These are phyloP conservation scores for Nycticryphes semicollaris DNA, from an alignment of 2,113 vertebrate species.

Conservation along the genomic window DNA sequence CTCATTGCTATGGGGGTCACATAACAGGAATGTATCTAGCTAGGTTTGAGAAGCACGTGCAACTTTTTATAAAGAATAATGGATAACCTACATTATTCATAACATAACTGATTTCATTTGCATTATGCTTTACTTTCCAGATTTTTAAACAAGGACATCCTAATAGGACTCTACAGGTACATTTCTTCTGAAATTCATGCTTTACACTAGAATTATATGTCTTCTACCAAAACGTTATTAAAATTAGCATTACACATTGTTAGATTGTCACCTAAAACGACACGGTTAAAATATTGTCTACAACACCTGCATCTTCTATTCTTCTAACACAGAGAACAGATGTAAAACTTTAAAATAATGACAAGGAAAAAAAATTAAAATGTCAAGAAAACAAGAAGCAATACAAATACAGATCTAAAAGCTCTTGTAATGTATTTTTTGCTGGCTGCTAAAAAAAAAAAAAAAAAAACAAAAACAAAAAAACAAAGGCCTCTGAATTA, in stretches of 20 bases:
- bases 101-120: conserved; percentile 53
- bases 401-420: background rate
- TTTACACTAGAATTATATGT: background rate
- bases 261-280: background rate
- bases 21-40: background rate
- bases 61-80: conserved; percentile 56
- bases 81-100: conserved; percentile 57
- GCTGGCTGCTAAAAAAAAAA: background rate
- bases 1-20: conserved; percentile 17
- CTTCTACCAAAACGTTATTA: conserved; percentile 10
- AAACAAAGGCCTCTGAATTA: background rate
- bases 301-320: background rate
- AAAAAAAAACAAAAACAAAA: background rate
- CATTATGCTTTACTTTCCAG: conserved; percentile 48
- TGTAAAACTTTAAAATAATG: background rate
- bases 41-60: conserved; percentile 21
- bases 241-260: conserved; percentile 17
- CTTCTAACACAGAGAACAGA: background rate
- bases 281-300: background rate
- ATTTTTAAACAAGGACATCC: conserved; percentile 54
- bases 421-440: background rate
- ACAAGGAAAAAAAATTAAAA: background rate
- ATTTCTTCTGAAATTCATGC: background rate
- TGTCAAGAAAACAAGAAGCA: background rate
- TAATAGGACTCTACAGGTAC: conserved; percentile 25